Evolutionary conservation across 1,140 invertebrate species (phyloP).

Genomic region (Spodoptera litura): DNA sequence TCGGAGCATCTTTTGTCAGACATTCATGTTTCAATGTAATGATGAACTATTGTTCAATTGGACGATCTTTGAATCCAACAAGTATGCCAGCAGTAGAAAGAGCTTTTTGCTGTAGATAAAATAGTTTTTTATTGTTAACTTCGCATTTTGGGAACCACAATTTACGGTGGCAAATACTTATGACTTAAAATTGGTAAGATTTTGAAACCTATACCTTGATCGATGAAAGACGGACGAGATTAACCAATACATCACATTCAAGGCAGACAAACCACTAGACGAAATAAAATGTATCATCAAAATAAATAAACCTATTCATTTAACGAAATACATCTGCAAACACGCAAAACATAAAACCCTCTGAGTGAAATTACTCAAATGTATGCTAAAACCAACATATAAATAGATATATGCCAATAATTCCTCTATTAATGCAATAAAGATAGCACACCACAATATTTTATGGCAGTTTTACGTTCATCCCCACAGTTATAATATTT

Average conservation of each 20-base stretch:
- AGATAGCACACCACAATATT: constrained; percentile 43
- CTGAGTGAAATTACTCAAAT: neutral
- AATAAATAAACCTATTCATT: neutral
- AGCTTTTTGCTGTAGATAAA: too few species aligned
- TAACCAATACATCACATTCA: too few species aligned
- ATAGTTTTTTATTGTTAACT: too few species aligned
- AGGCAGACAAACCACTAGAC: too few species aligned
- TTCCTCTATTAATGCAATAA: constrained; percentile 46
- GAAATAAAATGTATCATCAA: too few species aligned
- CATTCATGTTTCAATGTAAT: neutral
- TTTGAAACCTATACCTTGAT: too few species aligned
- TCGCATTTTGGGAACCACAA: too few species aligned
- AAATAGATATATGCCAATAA: constrained; percentile 44
- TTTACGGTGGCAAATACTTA: too few species aligned
- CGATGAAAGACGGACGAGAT: too few species aligned
- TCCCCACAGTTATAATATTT: constrained; percentile 48
- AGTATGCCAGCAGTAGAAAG: neutral
- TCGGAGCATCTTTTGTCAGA: neutral
- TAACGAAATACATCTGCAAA: neutral
- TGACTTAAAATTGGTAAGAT: too few species aligned
- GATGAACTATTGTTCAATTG: neutral
- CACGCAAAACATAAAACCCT: neutral
- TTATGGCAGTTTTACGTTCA: constrained; percentile 45
- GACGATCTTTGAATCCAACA: neutral
- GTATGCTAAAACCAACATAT: constrained; percentile 22